Conservation (phyloP, 2,113 vertebrate genomes). For the Gavia stellata region DNA sequence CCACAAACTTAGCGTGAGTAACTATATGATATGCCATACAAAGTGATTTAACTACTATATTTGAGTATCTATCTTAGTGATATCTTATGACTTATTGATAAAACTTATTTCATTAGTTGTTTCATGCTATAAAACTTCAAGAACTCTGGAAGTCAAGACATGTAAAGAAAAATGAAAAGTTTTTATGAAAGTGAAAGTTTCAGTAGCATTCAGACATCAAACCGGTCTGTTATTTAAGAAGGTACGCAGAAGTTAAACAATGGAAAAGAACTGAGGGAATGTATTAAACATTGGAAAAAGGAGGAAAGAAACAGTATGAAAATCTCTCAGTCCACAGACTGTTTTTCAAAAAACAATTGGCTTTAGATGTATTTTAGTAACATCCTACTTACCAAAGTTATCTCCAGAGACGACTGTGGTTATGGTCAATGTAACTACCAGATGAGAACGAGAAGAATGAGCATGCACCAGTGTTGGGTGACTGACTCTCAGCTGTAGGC, state of each 20-base stretch:
- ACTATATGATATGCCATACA: neutral
- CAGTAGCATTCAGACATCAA: neutral
- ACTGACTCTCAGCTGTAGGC: slow-evolving; percentile 68
- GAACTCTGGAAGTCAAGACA: neutral
- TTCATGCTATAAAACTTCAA: neutral
- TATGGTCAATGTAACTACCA: slow-evolving; percentile 77
- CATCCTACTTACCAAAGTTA: slow-evolving; percentile 64
- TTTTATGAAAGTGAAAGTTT: neutral
- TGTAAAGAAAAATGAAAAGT: neutral
- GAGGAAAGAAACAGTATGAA: neutral
- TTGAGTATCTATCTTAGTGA: neutral
- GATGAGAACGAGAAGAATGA: slow-evolving; percentile 84
- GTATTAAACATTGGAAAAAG: neutral
- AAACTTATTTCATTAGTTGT: neutral
- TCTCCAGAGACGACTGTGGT: slow-evolving; percentile 58
- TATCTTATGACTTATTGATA: neutral
- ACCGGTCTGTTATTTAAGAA: neutral
- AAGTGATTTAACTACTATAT: neutral
- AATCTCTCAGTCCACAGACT: neutral
- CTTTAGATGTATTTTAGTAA: neutral
- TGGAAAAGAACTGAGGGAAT: neutral
- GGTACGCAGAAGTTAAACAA: neutral
- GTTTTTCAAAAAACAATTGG: neutral
- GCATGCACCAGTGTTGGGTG: slow-evolving; percentile 79
- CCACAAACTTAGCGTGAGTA: neutral